Conservation (phyloP, 1,140 invertebrate genomes). For the Ips typographus region DNA sequence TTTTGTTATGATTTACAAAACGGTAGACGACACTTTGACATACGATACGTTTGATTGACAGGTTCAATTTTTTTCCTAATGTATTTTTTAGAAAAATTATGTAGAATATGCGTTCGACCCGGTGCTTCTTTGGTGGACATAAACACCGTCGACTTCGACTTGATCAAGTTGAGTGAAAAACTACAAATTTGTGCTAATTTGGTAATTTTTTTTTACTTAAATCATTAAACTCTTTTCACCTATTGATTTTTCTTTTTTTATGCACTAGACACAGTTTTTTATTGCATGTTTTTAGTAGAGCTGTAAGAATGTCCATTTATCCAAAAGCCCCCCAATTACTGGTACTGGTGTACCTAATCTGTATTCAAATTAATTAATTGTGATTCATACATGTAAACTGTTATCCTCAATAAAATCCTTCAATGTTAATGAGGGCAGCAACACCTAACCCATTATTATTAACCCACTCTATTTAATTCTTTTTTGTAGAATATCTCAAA, state of each 20-base stretch:
- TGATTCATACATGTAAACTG: too few species aligned
- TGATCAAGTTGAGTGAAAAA: constrained; percentile 48
- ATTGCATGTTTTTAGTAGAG: constrained; percentile 10
- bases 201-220: constrained; percentile 39
- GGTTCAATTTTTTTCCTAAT: constrained; percentile 38
- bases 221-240: constrained; percentile 32
- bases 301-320: neutral
- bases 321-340: neutral
- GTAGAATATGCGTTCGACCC: constrained; percentile 47
- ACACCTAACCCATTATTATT: too few species aligned
- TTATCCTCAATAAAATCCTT: too few species aligned
- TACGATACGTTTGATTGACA: constrained; percentile 52
- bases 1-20: constrained; percentile 39
- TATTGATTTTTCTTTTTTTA: constrained; percentile 51
- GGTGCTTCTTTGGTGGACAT: constrained; percentile 45
- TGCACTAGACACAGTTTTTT: constrained; percentile 40
- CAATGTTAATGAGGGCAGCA: neutral
- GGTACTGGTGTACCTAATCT: too few species aligned
- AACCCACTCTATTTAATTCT: neutral
- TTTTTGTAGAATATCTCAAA: constrained; percentile 41
- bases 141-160: constrained; percentile 45
- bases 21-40: constrained; percentile 51
- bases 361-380: too few species aligned
- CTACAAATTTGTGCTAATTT: constrained; percentile 47
- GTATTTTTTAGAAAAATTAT: constrained; percentile 50